Percentiles rank a stretch among this genome's conserved stretches.
Evolutionary conservation across 1,140 invertebrate species (phyloP).

Genomic region (Nautilus pompilius): DNA sequence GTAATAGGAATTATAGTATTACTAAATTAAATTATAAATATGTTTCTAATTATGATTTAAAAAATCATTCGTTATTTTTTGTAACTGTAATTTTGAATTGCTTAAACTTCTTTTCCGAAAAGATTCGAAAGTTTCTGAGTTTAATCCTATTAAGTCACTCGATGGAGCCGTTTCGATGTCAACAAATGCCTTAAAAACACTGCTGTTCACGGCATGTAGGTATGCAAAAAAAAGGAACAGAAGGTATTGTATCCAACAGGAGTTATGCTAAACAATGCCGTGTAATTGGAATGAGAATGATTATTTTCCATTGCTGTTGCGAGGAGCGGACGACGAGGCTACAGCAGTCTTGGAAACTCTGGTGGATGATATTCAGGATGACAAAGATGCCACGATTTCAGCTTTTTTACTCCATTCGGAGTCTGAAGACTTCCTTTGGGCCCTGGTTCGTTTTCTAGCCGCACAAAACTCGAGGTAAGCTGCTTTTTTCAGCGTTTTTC

Average conservation of each 20-base stretch:
- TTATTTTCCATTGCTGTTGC: constrained; percentile 44
- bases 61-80: too few species aligned
- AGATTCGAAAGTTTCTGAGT: too few species aligned
- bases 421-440: constrained; percentile 52
- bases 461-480: constrained; percentile 43
- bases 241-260: not conserved
- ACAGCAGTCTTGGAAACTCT: constrained; percentile 46
- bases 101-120: too few species aligned
- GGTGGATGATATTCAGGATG: constrained; percentile 51
- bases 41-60: too few species aligned
- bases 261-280: too few species aligned
- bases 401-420: constrained; percentile 49
- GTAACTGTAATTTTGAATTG: too few species aligned
- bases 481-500: not conserved
- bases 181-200: not conserved
- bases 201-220: not conserved
- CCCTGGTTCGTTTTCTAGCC: constrained; percentile 45
- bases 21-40: too few species aligned
- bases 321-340: constrained; percentile 26
- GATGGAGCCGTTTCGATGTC: not conserved
- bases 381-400: constrained; percentile 47
- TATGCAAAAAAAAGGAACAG: not conserved
- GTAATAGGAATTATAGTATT: too few species aligned
- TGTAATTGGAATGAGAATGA: constrained; percentile 46
- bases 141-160: not conserved